Evolutionary conservation across 2,888 invertebrate species (phyloP).

Genomic region (Apomyelois bistriatella): DNA sequence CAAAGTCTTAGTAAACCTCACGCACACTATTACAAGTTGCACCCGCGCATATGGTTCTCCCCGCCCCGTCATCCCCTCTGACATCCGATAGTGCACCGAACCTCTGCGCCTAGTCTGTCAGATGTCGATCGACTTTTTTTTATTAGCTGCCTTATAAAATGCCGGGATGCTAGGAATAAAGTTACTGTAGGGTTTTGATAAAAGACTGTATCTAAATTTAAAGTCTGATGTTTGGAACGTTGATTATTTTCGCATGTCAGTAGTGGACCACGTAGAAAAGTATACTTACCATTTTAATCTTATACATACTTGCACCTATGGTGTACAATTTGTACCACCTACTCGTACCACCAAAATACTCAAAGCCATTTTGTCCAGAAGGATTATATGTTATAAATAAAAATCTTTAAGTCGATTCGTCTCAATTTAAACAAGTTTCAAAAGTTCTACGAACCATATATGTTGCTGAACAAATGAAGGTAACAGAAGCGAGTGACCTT

Average conservation of each 20-base stretch:
- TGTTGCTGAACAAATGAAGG: slow-evolving; percentile 26
- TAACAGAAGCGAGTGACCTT: slow-evolving; percentile 44
- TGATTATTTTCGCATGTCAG: no score
- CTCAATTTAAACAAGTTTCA: no score
- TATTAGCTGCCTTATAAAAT: slow-evolving; percentile 37
- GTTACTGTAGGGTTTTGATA: not conserved
- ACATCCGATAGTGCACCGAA: slow-evolving; percentile 60
- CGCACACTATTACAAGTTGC: slow-evolving; percentile 32
- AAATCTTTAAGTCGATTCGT: no score
- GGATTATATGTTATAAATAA: no score
- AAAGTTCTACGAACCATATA: not conserved
- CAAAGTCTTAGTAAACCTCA: slow-evolving; percentile 24
- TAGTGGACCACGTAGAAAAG: no score
- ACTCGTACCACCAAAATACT: no score
- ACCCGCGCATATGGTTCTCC: slow-evolving; percentile 51
- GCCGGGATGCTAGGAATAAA: slow-evolving; percentile 16
- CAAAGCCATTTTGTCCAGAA: no score
- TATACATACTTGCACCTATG: no score
- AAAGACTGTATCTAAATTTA: no score
- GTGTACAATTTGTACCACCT: no score
- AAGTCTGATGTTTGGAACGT: no score
- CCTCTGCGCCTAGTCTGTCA: slow-evolving; percentile 61
- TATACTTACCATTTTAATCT: no score
- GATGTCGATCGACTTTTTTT: slow-evolving; percentile 69
- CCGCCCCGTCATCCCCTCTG: slow-evolving; percentile 32